Evolutionary conservation across 1,140 invertebrate species (phyloP).

Genomic region (Trichomalopsis sarcophagae): DNA sequence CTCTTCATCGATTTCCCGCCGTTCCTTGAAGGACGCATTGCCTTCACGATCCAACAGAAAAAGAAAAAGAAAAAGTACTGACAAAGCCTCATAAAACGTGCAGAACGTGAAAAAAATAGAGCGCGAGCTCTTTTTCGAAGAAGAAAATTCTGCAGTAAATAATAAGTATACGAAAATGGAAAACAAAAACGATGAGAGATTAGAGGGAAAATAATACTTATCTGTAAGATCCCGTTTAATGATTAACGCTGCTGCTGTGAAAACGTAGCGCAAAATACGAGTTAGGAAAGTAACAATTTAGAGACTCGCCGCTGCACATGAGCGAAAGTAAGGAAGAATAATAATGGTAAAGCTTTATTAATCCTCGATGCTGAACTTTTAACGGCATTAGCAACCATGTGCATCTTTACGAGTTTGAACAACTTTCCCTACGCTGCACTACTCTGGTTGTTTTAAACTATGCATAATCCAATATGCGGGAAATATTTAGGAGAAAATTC

Average conservation of each 20-base stretch:
- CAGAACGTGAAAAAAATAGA: neutral
- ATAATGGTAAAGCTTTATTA: neutral
- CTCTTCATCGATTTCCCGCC: slow-evolving; percentile 6
- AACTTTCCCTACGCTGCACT: neutral
- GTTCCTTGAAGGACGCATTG: neutral
- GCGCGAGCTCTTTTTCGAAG: neutral
- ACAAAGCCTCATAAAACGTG: neutral
- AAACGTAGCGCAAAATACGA: neutral
- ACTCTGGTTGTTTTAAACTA: neutral
- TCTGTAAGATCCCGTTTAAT: too few species aligned
- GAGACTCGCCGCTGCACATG: neutral
- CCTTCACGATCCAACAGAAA: neutral
- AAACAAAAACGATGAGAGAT: neutral
- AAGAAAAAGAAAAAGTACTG: neutral
- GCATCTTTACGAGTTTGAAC: neutral
- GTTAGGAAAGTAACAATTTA: too few species aligned
- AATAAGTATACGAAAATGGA: neutral
- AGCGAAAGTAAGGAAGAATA: neutral
- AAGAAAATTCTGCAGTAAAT: neutral
- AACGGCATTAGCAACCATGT: neutral
- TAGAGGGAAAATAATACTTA: too few species aligned
- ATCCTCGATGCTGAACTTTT: neutral
- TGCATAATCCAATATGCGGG: neutral
- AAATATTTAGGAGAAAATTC: neutral
- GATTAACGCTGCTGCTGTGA: too few species aligned